Evolutionary conservation across 1,140 invertebrate genomes (phyloP), one percentile per base, ranked within the genome.

Genomic region (Pygmarrhopalites habei): DNA sequence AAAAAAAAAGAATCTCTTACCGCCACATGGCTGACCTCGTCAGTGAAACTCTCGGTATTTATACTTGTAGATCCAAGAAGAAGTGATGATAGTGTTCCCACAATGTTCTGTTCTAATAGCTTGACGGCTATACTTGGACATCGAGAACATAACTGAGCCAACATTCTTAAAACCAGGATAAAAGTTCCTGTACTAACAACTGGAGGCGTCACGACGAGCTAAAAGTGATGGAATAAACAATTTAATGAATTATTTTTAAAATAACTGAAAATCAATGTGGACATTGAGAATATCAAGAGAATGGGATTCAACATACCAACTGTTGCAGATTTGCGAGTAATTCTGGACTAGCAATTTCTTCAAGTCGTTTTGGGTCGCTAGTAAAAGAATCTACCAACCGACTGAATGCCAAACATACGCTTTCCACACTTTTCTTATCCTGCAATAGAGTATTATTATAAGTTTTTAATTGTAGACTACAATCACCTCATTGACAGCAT

Each of bases 401-500:
- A 66, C 89, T 90, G 77, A 99, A 98, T 23, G 95, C 93, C 56
- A 94, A 82, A 72, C 95, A 98, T 5, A 97, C 92, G 74, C 91
- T 93, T 74, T 98, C 96, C 17, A 98, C 91, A 68, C 92, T 95
- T 72, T 97, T 98, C 74, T 98, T 98, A 76, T 99, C 96, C 77
- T 82, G 69, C 15, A 75, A 72, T 23, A 35, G 68, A n/a, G n/a
- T n/a, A n/a, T n/a, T n/a, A n/a, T n/a, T n/a, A n/a, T n/a, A n/a
- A n/a, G n/a, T n/a, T n/a, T n/a, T n/a, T n/a, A n/a, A n/a, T n/a
- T n/a, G n/a, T n/a, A n/a, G n/a, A n/a, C n/a, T n/a, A n/a, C n/a
- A n/a, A n/a, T n/a, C n/a, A n/a, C n/a, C n/a, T n/a, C n/a, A n/a
- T n/a, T n/a, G n/a, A n/a, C n/a, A n/a, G n/a, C n/a, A n/a, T n/a